phyloP scores from a whole-genome alignment of 2,113 vertebrate species.

The Cochlearius cochlearius region DNA sequence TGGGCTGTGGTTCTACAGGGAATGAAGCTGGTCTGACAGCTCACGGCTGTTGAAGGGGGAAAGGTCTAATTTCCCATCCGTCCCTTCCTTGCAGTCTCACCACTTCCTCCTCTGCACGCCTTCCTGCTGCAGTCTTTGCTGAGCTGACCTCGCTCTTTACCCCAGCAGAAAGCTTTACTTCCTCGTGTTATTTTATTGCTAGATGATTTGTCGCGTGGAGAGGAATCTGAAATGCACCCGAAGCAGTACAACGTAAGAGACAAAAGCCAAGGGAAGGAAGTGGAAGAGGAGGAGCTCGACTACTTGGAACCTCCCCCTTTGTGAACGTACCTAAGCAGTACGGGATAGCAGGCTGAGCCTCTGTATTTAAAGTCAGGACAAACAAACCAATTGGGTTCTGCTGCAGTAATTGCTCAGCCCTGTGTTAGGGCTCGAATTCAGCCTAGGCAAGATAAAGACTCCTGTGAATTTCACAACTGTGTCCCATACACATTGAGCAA shows the following conservation, averaged over 20 bases:
- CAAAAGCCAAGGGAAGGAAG: not conserved
- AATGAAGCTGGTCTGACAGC: not conserved
- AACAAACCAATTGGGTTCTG: not conserved
- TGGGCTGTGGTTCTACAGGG: not conserved
- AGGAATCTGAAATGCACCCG: not conserved
- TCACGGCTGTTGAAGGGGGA: not conserved
- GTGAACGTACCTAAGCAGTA: not conserved
- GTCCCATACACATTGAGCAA: not conserved
- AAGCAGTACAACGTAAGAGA: not conserved
- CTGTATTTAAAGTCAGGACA: not conserved
- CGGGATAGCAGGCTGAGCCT: not conserved
- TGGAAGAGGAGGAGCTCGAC: not conserved
- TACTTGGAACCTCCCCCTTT: rapidly evolving
- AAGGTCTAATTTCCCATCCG: not conserved
- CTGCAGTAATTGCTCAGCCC: not conserved
- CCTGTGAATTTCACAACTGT: not conserved
- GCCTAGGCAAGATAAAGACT: not conserved
- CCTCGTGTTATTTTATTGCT: not conserved
- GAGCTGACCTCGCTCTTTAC: not conserved
- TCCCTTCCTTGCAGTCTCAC: not conserved
- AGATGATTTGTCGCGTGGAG: not conserved
- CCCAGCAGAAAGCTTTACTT: not conserved
- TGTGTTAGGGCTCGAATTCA: not conserved
- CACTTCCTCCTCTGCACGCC: rapidly evolving
- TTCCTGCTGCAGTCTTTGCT: not conserved